Base-by-base conservation (phyloP, 2,797 vertebrate genomes). In the Antennarius maculatus region DNA sequence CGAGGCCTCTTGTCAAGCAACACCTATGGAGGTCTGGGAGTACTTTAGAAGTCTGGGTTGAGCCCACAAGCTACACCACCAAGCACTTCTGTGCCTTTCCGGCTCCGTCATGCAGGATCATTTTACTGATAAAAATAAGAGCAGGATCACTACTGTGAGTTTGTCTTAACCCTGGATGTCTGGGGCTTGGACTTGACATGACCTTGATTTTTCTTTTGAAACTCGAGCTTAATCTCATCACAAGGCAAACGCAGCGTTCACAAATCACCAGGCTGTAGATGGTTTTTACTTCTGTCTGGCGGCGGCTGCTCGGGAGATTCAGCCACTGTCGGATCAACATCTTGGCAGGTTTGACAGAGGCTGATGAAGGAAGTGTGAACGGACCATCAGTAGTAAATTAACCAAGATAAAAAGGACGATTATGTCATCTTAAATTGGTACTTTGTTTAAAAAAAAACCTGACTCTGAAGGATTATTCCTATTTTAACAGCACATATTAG, bases 1-100 rank as follows among this genome's bases (percentile, higher is more conserved):
- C 31, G 31, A 8, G 31, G 78, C 78, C 67, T 65, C 61, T 60
- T 67, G 72, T 89, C 86, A 83, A 27, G 55, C 50, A 81, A 79
- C 87, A 88, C 89, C 82, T 87, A 42, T 8, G 71, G 74, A 71
- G 69, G 68, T 76, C 83, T 86, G 84, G 78, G 63, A 82, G 58
- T n/a, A 16, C 57, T 87, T 71, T 15, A 49, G 66, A 27, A 55
- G 39, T 53, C 23, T 0, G 54, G 16, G 51, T 54, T 14, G 18
- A 61, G 61, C 42, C 59, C 68, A 28, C 31, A 67, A 37, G 31
- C 72, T 27, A 2, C 61, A 60, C 62, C 18, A 3, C 54, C 69
- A 47, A 53, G 60, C 63, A 5, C 34, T 56, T 63, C 71, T 51
- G 51, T 31, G 37, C 59, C 5, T 54, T 54, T 77, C 65, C 59